A percentile compares a stretch with the other conserved stretches of the same genome.
phyloP scores from a whole-genome alignment of 2,113 vertebrate species.

The Psittacara wagleri region DNA sequence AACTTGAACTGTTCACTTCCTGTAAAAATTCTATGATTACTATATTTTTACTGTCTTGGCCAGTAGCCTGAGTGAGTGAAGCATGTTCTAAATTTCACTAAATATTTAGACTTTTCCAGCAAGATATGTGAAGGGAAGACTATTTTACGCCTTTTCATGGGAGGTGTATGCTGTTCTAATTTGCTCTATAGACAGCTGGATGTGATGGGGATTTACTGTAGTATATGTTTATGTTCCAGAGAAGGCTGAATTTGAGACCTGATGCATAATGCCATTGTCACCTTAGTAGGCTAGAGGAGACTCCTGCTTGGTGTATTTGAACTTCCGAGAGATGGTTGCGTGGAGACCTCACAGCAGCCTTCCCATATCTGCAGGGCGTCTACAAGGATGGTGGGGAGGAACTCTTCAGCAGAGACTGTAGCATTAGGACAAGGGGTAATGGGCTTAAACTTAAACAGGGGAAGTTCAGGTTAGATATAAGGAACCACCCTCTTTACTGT shows the following conservation, averaged over 20 bases:
- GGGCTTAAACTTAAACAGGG: neutral
- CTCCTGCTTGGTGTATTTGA: accelerated
- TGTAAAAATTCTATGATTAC: neutral
- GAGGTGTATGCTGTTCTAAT: neutral
- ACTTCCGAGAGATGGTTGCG: neutral
- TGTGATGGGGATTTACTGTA: neutral
- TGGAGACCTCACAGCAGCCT: neutral
- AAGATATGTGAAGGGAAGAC: neutral
- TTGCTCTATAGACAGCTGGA: neutral
- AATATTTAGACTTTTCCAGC: neutral
- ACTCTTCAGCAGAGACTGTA: neutral
- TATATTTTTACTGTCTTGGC: neutral
- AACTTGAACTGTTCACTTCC: neutral
- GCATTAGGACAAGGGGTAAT: neutral
- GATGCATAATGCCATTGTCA: neutral
- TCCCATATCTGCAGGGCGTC: neutral
- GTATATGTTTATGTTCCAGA: neutral
- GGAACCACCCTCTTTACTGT: neutral
- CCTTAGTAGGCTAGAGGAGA: neutral
- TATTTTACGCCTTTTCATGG: neutral
- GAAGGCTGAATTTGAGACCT: neutral
- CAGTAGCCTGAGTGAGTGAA: neutral
- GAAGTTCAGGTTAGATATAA: neutral
- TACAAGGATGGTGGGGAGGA: neutral
- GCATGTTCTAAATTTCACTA: neutral